phyloP scores from a whole-genome alignment of 2,888 invertebrate species.

The Anodontia alba region DNA sequence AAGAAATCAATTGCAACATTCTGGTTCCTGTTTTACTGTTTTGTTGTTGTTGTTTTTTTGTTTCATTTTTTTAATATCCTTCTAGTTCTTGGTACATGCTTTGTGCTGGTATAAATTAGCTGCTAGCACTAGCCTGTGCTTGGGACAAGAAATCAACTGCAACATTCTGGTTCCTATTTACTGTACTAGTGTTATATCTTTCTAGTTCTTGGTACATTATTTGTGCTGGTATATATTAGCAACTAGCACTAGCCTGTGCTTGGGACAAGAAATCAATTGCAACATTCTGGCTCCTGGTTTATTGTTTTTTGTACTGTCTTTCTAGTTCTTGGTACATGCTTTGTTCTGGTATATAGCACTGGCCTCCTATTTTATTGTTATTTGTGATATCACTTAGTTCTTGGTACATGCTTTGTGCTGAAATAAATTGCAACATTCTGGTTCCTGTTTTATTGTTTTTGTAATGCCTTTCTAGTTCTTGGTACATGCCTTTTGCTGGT shows the following conservation, averaged over 20 bases:
- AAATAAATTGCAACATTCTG: background rate
- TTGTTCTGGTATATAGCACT: background rate
- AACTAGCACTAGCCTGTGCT: conserved; percentile 17
- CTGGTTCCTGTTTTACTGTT: no score
- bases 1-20: background rate
- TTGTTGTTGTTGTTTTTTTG: no score
- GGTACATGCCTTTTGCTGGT: conserved; percentile 28
- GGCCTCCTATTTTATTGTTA: background rate
- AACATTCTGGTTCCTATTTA: no score
- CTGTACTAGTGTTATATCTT: no score
- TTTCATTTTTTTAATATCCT: no score
- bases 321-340: background rate
- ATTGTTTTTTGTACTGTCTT: background rate
- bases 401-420: conserved; percentile 27
- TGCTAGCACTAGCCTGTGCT: background rate
- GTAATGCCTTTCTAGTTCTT: conserved; percentile 8
- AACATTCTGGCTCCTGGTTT: no score
- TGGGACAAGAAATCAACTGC: background rate
- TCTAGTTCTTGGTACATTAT: background rate
- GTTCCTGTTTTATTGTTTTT: conserved; percentile 22
- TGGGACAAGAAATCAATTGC: no score
- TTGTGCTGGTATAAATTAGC: background rate
- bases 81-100: background rate
- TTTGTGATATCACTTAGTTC: no score
- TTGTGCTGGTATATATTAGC: conserved; percentile 1